phyloP scores from a whole-genome alignment of 23 tunicate species.

The Ciona savignyi region DNA sequence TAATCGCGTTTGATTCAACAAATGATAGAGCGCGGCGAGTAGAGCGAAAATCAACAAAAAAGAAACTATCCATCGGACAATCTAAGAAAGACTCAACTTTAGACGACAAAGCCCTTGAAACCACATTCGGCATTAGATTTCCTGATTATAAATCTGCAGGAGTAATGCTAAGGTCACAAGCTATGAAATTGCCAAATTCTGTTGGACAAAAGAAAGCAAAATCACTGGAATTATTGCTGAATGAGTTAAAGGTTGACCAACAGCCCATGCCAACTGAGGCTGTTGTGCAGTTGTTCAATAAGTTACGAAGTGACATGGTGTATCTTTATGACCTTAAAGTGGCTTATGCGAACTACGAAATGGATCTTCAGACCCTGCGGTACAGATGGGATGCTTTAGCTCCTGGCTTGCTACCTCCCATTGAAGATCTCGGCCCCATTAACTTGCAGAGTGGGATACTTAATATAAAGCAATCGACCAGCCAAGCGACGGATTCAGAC shows the following conservation, averaged over 20 bases:
- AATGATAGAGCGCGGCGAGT: slow-evolving; percentile 51
- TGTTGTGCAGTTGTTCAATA: slow-evolving; percentile 57
- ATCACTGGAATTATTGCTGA: slow-evolving; percentile 51
- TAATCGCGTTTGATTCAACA: slow-evolving; percentile 69
- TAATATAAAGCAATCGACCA: not conserved
- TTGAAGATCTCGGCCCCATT: slow-evolving; percentile 6
- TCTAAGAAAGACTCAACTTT: slow-evolving; percentile 27
- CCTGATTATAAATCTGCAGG: slow-evolving; percentile 77
- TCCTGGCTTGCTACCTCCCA: slow-evolving; percentile 75
- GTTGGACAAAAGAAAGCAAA: slow-evolving; percentile 78
- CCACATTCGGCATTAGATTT: slow-evolving; percentile 70
- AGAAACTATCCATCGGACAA: slow-evolving; percentile 32
- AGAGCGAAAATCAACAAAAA: slow-evolving; percentile 77
- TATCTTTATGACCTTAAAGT: slow-evolving; percentile 73
- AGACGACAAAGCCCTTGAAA: slow-evolving; percentile 29
- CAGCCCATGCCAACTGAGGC: slow-evolving; percentile 76
- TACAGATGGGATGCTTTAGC: slow-evolving; percentile 91
- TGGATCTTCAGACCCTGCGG: slow-evolving; percentile 77
- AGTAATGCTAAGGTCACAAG: slow-evolving; percentile 81
- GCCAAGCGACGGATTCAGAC: slow-evolving; percentile 5
- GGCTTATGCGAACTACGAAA: slow-evolving; percentile 80
- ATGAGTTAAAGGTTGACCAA: slow-evolving; percentile 61
- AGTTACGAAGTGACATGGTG: slow-evolving; percentile 70
- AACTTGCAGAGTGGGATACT: not conserved
- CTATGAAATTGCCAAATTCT: slow-evolving; percentile 77